Percentiles rank a stretch among this genome's conserved stretches.
Conservation (phyloP, 2,888 invertebrate genomes). For the Eumacrocentrus americanus region DNA sequence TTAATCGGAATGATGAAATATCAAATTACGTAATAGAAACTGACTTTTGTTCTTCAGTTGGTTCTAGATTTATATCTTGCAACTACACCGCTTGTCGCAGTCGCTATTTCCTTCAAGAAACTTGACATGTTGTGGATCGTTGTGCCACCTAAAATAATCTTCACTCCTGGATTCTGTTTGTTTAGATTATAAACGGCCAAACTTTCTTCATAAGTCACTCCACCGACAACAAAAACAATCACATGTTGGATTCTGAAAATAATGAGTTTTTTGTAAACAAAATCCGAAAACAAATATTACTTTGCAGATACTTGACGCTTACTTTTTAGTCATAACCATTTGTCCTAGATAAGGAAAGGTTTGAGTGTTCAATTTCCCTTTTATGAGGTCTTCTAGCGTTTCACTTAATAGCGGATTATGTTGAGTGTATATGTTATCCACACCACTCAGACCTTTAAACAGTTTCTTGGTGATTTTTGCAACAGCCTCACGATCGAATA, state of each 20-base stretch:
- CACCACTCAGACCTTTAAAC: conserved; percentile 90
- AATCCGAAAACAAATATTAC: conserved; percentile 13
- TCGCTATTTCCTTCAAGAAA: conserved; percentile 77
- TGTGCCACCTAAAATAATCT: conserved; percentile 89
- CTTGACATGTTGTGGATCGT: conserved; percentile 86
- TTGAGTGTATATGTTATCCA: conserved; percentile 99
- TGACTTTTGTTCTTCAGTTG: too few relatives aligned
- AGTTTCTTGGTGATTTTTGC: conserved; percentile 90
- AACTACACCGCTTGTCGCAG: conserved; percentile 71
- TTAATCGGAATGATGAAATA: conserved; percentile 34
- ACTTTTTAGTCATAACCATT: conserved; percentile 63
- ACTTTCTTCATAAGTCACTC: conserved; percentile 95
- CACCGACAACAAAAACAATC: conserved; percentile 96
- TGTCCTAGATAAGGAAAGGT: conserved; percentile 82
- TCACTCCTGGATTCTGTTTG: conserved; percentile 74
- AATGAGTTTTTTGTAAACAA: not conserved
- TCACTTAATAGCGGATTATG: conserved; percentile 93
- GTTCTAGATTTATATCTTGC: conserved; percentile 69
- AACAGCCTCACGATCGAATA: conserved; percentile 84
- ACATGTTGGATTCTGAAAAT: conserved; percentile 81
- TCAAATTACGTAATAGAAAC: not conserved
- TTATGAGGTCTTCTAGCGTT: conserved; percentile 87
- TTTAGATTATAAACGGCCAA: conserved; percentile 83
- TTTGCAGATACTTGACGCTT: conserved; percentile 38
- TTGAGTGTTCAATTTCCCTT: conserved; percentile 86